Evolutionary conservation across 2,888 invertebrate genomes (phyloP), one percentile per base, ranked within the genome.

Genomic region (Apantesis nais): DNA sequence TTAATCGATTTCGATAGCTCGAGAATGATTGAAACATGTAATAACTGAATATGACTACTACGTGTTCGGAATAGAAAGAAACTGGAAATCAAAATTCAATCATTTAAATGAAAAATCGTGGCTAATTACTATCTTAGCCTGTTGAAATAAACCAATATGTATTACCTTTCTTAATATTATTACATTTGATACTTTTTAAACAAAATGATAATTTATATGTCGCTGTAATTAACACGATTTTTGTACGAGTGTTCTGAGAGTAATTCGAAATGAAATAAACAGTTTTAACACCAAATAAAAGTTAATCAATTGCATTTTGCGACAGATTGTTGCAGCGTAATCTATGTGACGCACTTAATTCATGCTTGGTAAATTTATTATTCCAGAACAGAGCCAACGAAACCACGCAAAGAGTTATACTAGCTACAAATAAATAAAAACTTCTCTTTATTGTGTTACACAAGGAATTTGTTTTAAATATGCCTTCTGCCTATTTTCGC

Each of bases 361-460:
- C 87, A 86, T 85, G 78, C 79, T 73, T 82, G 76, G 80, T 82
- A 82, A 86, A 89, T 89, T 89, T 89, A 90, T 88, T 87, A 88
- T 85, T 81, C 82, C 81, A 82, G 78, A 83, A 83, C 80, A 78
- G 82, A 79, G 87, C 87, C 88, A 87, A 83, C 84, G 76, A 80
- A 77, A 80, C 90, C 88, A 72, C 89, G 84, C 78, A 86, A 86
- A 88, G 89, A 89, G 86, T 89, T 89, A 89, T 88, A 81, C 76
- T 68, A 60, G 82, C 77, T 67, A 85, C 86, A 88, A 88, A 89
- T 88, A 83, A 83, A 80, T 75, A 78, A 85, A 84, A 86, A 84
- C 77, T 85, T 86, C 78, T 82, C 79, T 78, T 78, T 82, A 78
- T 77, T 72, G 78, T 72, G 78, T 77, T 72, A 58, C 65, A 64